Base-by-base conservation (phyloP, 2,113 vertebrate genomes). In the Brachyistius frenatus region DNA sequence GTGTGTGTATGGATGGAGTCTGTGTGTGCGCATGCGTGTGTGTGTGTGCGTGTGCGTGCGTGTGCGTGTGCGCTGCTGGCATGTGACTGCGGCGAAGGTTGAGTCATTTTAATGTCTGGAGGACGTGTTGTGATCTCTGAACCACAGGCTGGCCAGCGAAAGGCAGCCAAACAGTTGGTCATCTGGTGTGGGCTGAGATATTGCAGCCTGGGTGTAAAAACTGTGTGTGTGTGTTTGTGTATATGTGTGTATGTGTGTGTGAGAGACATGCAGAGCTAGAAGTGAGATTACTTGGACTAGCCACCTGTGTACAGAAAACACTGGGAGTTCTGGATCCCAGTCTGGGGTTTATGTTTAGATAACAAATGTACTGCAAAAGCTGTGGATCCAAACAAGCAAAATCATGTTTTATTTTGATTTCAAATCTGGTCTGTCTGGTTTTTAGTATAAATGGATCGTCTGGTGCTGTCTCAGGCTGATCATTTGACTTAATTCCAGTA, bases 81-180 rank as follows among this genome's bases (percentile, higher is more conserved):
- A 74, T 13, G 13, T 72, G 74, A 74, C 58, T 70, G 58, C 68
- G 62, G 71, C 16, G 44, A 74, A 66, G 60, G 55, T 54, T 93
- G 90, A 91, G 75, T 91, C 90, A 91, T 73, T 75, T 70, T 73
- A 71, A 81, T 86, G 87, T 88, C 88, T 88, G 81, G 70, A 88
- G 85, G 87, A 75, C 50, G 60, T 82, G 88, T 76, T 80, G 85
- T 78, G 88, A 90, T 91, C 90, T 83, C 86, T 81, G 80, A 88
- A 88, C 86, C 78, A 61, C 83, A 73, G 75, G 55, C 83, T 85
- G 87, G 62, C 85, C 54, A 57, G 69, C 66, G 39, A 70, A 80
- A 85, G 57, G 65, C 75, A 63, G 63, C 71, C 74, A 69, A 89
- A 88, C 80, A 86, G 89, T 90, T 92, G 89, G 89, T 89, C 87